Evolutionary conservation across 2,113 vertebrate genomes (phyloP), one percentile per base, ranked within the genome.

Genomic region (Otocyon megalotis): DNA sequence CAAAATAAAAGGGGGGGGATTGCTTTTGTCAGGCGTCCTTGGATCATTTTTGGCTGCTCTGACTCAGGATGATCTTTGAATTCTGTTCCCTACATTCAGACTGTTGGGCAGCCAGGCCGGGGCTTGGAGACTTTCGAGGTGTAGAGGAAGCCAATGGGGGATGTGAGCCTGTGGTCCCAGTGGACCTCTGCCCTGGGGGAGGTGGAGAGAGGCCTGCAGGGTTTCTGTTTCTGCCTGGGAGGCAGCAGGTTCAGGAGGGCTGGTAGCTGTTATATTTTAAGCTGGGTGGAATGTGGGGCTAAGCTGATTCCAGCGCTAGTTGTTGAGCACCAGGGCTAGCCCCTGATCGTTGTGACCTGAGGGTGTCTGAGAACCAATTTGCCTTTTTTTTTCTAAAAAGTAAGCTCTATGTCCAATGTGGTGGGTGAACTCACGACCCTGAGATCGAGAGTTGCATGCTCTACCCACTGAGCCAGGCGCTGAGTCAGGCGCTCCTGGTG

Each of bases 51-150:
- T 96, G 76, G 69, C 63, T 58, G 12, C 53, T 69, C n/a, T 69
- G 53, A 30, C 65, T 80, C 35, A 20, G 72, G 67, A 24, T 94
- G 74, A 81, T 43, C 81, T 96, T 62, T 93, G 92, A 93, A 35
- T 82, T 90, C 30, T 65, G 17, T 43, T 30, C 14, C 54, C 26
- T 12, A 43, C 16, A 2, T 35, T 80, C 4, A 0, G 67, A 35
- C 7, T 0, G 60, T 16, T 3, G 3, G 43, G 35, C 17, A 13
- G 26, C 32, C n/a, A 54, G 22, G n/a, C 62, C 32, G 0, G 37
- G 85, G 58, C 71, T 53, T 54, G 16, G 69, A 71, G 37, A 17
- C 24, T 22, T 48, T 63, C 30, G 35, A 95, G n/a, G 26, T 12
- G 3, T 16, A 30, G 50, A 69, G 93, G 54, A 32, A 69, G 56